Evolutionary conservation across 2,113 vertebrate species (phyloP), one percentile per base, ranked within the genome.

Genomic region (Callipepla californica): DNA sequence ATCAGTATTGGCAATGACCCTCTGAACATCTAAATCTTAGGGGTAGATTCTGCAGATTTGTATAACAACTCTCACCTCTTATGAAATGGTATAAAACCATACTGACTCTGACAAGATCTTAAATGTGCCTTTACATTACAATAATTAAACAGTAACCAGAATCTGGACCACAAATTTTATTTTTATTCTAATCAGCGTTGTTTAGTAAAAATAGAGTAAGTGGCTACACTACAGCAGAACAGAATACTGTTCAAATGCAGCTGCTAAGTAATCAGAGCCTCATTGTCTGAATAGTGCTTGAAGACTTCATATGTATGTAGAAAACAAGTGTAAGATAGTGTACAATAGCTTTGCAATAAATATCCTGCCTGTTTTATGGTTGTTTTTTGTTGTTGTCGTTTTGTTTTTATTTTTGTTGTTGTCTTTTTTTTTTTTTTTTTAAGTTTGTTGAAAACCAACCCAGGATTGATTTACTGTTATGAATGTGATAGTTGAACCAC

Each of bases 181-280:
- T 96, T 94, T 93, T 72, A 67, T 81, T 91, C 61, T 65, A 63
- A 63, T 72, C 69, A 58, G 3, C 11, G 32, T 14, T 91, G 36
- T 88, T 94, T 94, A 85, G 87, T 61, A 73, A 90, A 94, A 75
- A 63, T 53, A 80, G 32, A 6, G 1, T 36, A 44, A 78, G 4
- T 4, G 12, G 2, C 40, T 58, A 74, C 57, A 75, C 87, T 87
- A 48, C 14, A 77, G 67, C 68, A 67, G 6, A 94, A 89, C 16
- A 80, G 11, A 66, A 96, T 89, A 90, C 38, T 72, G 61, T 84
- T 85, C 58, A 94, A 62, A 76, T 66, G 59, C 89, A 96, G 85
- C 91, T 96, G 45, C 80, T 93, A 55, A 69, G 57, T 82, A 96
- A 92, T 96, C 68, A 94, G 68, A 89, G 68, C 66, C 20, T 80